phyloP scores from a whole-genome alignment of 1,140 invertebrate species.

The Acromyrmex echinatior region DNA sequence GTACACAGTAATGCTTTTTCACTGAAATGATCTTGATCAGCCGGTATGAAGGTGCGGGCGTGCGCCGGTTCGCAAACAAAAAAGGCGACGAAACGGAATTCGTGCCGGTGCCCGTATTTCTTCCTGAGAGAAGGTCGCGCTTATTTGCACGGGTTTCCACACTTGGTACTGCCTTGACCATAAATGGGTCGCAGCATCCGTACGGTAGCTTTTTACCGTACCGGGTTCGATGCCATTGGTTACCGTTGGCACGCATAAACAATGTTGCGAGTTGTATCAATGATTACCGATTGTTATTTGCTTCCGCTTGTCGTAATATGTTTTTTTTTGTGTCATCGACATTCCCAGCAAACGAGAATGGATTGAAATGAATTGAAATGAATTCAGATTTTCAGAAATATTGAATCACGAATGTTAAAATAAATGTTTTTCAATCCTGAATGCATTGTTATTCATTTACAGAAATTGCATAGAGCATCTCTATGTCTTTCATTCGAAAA shows the following conservation, averaged over 20 bases:
- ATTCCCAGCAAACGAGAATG: too few relatives aligned
- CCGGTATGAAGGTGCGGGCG: neutral
- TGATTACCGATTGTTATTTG: too few relatives aligned
- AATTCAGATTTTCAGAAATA: too few relatives aligned
- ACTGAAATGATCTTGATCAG: neutral
- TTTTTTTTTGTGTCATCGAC: too few relatives aligned
- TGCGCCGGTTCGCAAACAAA: slow-evolving; percentile 28
- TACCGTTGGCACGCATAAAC: neutral
- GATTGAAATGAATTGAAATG: too few relatives aligned
- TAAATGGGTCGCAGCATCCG: slow-evolving; percentile 32
- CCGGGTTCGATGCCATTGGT: neutral
- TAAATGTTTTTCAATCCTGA: too few relatives aligned
- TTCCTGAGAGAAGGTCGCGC: slow-evolving; percentile 25
- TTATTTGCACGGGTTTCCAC: slow-evolving; percentile 46
- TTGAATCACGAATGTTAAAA: too few relatives aligned
- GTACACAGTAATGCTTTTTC: too few relatives aligned
- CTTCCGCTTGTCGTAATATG: too few relatives aligned
- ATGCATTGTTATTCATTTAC: too few relatives aligned
- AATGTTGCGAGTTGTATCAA: neutral
- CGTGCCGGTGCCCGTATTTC: slow-evolving; percentile 59
- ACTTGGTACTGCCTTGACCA: slow-evolving; percentile 20
- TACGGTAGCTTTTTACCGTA: slow-evolving; percentile 27
- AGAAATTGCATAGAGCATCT: too few relatives aligned
- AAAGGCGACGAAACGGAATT: slow-evolving; percentile 67
- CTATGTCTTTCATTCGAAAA: too few relatives aligned